A percentile compares a stretch with the other conserved stretches of the same genome.
These are phyloP conservation scores for Stegastes partitus DNA, from an alignment of 2,113 vertebrate species.

Conservation along the genomic window DNA sequence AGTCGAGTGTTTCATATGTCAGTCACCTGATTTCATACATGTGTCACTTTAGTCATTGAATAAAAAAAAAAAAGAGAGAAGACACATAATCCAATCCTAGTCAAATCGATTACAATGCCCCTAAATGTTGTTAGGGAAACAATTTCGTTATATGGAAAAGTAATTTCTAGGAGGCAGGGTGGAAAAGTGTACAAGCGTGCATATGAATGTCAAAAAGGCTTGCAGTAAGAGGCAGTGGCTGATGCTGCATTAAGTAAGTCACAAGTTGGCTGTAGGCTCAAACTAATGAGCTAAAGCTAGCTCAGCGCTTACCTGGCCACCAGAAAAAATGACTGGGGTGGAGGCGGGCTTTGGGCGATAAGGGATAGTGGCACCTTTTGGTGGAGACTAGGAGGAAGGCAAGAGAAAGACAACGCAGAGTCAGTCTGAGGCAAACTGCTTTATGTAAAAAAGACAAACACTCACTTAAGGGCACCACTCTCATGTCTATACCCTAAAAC, in stretches of 20 bases:
- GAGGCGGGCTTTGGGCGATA: slow-evolving; percentile 99
- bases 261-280: slow-evolving; percentile 90
- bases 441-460: background rate
- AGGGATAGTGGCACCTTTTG: slow-evolving; percentile 99
- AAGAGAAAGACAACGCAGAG: slow-evolving; percentile 86
- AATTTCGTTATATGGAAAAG: background rate
- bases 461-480: background rate
- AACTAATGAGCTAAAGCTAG: slow-evolving; percentile 78
- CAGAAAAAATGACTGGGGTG: slow-evolving; percentile 99
- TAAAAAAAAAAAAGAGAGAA: too few relatives aligned
- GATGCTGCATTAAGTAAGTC: slow-evolving; percentile 91
- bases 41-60: too few relatives aligned
- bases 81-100: too few relatives aligned
- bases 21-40: too few relatives aligned
- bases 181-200: slow-evolving; percentile 37
- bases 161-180: background rate
- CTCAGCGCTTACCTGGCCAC: slow-evolving; percentile 99
- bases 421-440: slow-evolving; percentile 2
- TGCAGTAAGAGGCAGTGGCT: slow-evolving; percentile 91
- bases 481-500: background rate
- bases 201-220: slow-evolving; percentile 84
- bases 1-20: too few relatives aligned
- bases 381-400: slow-evolving; percentile 95
- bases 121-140: background rate
- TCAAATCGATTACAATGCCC: too few relatives aligned